Conservation (phyloP, 2,888 invertebrate species). For the Erpobdella octoculata region DNA sequence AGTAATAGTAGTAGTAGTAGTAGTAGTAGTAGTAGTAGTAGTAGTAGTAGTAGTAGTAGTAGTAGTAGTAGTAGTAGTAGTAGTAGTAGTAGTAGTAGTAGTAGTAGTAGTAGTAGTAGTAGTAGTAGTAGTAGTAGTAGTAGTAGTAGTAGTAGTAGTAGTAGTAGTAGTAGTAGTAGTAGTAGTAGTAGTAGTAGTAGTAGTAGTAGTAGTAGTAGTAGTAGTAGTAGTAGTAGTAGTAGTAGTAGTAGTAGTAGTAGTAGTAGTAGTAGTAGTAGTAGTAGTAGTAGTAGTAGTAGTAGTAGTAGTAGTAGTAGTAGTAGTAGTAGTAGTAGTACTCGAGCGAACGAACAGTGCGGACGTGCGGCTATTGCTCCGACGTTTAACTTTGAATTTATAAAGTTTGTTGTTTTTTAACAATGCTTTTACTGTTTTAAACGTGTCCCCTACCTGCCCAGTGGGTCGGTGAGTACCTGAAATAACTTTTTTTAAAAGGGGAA, state of each 20-base stretch:
- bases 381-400: no score
- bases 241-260: conserved; percentile 13
- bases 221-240: conserved; percentile 14
- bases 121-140: neutral
- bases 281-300: conserved; percentile 14
- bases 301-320: conserved; percentile 11
- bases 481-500: no score
- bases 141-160: neutral
- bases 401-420: no score
- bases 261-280: conserved; percentile 14
- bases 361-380: no score
- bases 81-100: conserved; percentile 17
- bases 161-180: neutral
- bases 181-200: conserved; percentile 7
- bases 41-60: conserved; percentile 12
- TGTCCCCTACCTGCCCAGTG: no score
- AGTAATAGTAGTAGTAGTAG: conserved; percentile 1
- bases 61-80: conserved; percentile 14
- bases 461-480: no score
- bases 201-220: conserved; percentile 18
- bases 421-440: no score
- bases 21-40: conserved; percentile 19
- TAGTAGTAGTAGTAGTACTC: no score
- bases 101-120: conserved; percentile 16
- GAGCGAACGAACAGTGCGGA: no score